Evolutionary conservation across 2,113 vertebrate genomes (phyloP), one percentile per base, ranked within the genome.

Genomic region (Lepus timidus): DNA sequence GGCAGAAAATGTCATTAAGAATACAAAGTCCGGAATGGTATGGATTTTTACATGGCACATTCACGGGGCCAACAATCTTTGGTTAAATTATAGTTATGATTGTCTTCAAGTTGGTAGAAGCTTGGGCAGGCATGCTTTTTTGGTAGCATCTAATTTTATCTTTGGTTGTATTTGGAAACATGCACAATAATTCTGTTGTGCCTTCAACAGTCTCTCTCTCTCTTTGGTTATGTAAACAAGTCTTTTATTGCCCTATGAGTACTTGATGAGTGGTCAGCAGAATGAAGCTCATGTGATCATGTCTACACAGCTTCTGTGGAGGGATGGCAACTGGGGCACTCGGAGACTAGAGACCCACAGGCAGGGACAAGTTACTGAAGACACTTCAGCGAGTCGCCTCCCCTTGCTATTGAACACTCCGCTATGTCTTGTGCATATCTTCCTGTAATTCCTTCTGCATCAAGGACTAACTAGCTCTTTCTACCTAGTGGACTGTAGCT

Each of bases 1-100:
- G 88, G 82, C 58, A 81, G 62, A 89, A 97, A 96, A 93, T 82
- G 95, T 97, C 93, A 97, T 95, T 97, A 97, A 97, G 95, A 88
- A 79, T 82, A 75, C 25, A 4, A 82, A 79, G 88, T 83, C 65
- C 85, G 44, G 70, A 82, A 74, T 4, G 39, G 49, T 44, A n/a
- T 49, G 58, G 71, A 61, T 79, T 89, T 96, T 93, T 84, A 61
- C 33, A 7, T n/a, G 58, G 79, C 33, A 90, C 51, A 1, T 67
- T 83, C 29, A 20, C 25, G 31, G 31, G 58, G 33, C 29, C 29
- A 7, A 1, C 25, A 58, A 22, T 79, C 70, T 68, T 51, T 33
- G 16, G 68, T 83, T 89, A 83, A 61, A 79, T 90, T 88, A 62
- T 16, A 78, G 67, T 83, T 85, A 61, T 22, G 22, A 64, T 89